Conservation (phyloP, 2,113 vertebrate genomes). For the Corythoichthys intestinalis region DNA sequence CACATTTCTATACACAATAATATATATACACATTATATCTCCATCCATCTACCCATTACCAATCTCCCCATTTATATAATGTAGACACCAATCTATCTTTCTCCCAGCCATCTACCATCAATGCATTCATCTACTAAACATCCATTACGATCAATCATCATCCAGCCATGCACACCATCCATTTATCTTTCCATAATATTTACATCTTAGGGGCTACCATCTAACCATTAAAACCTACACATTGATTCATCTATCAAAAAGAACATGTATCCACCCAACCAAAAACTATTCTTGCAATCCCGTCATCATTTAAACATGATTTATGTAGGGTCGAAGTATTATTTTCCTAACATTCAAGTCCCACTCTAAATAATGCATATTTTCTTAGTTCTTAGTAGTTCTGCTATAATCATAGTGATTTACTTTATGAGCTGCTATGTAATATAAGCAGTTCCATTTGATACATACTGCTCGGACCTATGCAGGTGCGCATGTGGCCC, state of each 20-base stretch:
- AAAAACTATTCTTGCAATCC: neutral
- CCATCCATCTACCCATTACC: no score
- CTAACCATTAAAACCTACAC: neutral
- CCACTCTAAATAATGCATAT: neutral
- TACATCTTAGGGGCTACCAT: neutral
- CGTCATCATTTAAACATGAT: neutral
- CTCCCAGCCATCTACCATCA: no score
- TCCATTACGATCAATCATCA: neutral
- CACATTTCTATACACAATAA: no score
- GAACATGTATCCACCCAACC: neutral
- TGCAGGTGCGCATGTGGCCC: slow-evolving; percentile 2
- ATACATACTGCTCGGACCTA: neutral
- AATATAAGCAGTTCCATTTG: slow-evolving; percentile 3
- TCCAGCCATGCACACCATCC: neutral
- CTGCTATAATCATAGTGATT: neutral
- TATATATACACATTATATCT: no score
- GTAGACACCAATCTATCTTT: neutral
- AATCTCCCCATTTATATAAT: neutral
- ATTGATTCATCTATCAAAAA: neutral
- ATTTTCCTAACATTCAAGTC: neutral
- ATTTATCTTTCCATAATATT: no score
- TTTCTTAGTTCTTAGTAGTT: neutral
- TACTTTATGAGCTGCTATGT: neutral
- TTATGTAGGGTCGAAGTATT: neutral
- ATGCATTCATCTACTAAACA: no score